Base-by-base conservation (phyloP, 1,140 invertebrate species). In the Ips nitidus region DNA sequence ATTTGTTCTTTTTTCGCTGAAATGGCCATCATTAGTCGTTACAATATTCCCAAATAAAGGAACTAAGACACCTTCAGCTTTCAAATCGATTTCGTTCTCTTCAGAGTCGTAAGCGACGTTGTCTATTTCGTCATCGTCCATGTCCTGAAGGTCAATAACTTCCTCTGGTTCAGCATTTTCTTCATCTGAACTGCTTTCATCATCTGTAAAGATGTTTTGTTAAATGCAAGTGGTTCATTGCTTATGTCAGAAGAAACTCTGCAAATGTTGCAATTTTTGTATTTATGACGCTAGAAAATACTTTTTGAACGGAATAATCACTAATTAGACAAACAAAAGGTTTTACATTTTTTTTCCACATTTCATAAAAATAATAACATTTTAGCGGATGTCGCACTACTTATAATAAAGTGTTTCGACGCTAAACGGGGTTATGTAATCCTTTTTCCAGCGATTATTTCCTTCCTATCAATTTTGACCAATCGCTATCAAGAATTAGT, bases 31-130 rank as follows among this genome's bases (percentile, higher is more conserved):
- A 22, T 22, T 22, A 22, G 22, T 22, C 22, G 22, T 22, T 22
- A 22, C 22, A 22, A 22, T 22, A 22, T 22, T 22, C 22, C 22
- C 22, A 22, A 22, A 0, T 22, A 22, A 22, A 22, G 0, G 22
- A 0, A 0, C 22, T 22, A 22, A 22, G 22, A 22, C 47, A 70
- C 62, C 45, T 69, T 56, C 22, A 4, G 59, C 52, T 4, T 56
- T 73, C 39, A 82, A 61, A 50, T 81, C 76, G 71, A 89, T 83
- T 82, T 91, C 90, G 80, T 92, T 91, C 77, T 92, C 90, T 76
- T 91, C 90, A 0, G 90, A 91, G 80, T 92, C 90, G 78, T 90
- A 90, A 72, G 87, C 86, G 7, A 89, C 80, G 63, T 84, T 80
- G 71, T 83, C 79, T 57, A 80, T 72, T 69, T 85, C 80, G 42